Percentiles rank a stretch among this genome's conserved stretches.
These are phyloP conservation scores for Galerucella calmariensis DNA, from an alignment of 2,888 invertebrate genomes.

Conservation along the genomic window DNA sequence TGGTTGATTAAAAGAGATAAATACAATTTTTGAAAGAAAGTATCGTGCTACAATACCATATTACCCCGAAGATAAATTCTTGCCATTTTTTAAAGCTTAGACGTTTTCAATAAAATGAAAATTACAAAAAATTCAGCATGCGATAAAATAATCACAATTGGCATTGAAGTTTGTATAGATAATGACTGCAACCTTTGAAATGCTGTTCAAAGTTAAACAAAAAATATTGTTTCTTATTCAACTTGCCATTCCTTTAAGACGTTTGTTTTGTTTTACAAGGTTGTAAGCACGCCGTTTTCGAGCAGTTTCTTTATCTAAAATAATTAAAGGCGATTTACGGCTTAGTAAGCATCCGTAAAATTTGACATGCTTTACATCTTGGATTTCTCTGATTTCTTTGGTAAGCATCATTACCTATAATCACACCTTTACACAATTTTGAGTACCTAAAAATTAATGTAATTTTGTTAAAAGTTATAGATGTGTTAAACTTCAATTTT, in stretches of 20 bases:
- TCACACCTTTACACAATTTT: not conserved
- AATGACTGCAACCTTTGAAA: too few relatives aligned
- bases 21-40: too few relatives aligned
- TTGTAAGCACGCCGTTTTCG: not conserved
- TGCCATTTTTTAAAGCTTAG: too few relatives aligned
- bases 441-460: not conserved
- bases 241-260: not conserved
- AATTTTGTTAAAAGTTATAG: not conserved
- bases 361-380: not conserved
- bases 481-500: not conserved
- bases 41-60: too few relatives aligned
- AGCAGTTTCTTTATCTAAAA: not conserved
- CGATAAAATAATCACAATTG: too few relatives aligned
- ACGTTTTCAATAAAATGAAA: too few relatives aligned
- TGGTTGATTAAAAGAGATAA: too few relatives aligned
- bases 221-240: not conserved
- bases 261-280: not conserved
- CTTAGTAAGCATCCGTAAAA: not conserved
- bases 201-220: too few relatives aligned
- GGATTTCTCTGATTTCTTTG: not conserved
- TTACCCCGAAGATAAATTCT: too few relatives aligned
- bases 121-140: too few relatives aligned
- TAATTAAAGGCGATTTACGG: not conserved
- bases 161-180: too few relatives aligned
- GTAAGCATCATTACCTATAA: not conserved